These are phyloP conservation scores for Dendrocincla fuliginosa DNA, from an alignment of 2,797 vertebrate species.

Conservation along the genomic window DNA sequence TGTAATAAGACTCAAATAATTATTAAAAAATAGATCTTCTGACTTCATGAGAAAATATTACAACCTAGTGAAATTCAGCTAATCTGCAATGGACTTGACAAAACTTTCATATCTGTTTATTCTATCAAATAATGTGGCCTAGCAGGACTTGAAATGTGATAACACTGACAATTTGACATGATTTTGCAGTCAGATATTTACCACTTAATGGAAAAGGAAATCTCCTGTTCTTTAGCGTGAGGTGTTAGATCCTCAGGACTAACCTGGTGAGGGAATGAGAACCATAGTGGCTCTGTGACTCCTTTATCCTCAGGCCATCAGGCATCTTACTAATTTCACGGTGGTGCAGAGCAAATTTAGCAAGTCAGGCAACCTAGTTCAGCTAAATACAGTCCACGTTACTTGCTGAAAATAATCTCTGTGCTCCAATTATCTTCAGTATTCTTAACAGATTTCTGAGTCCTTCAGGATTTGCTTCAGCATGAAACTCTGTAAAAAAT, in stretches of 20 bases:
- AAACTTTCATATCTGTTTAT: neutral
- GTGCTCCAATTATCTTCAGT: neutral
- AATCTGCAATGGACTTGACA: neutral
- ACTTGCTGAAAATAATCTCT: neutral
- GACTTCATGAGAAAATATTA: neutral
- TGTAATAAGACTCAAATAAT: neutral
- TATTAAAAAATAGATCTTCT: neutral
- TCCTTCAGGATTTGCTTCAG: neutral
- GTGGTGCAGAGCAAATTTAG: neutral
- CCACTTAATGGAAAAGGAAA: neutral
- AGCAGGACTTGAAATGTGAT: neutral
- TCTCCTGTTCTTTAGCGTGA: neutral
- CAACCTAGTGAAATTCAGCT: neutral
- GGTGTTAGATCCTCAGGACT: neutral
- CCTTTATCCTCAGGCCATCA: neutral
- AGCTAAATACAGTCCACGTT: neutral
- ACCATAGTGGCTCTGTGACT: neutral
- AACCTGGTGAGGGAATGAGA: neutral
- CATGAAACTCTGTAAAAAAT: slow-evolving; percentile 31
- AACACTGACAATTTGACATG: neutral
- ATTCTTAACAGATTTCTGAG: slow-evolving; percentile 1
- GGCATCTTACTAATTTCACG: neutral
- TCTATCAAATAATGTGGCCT: neutral
- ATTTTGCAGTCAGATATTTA: neutral
- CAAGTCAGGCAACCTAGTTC: neutral